These are phyloP conservation scores for Neogobius melanostomus DNA, from an alignment of 2,113 vertebrate genomes.

Conservation along the genomic window DNA sequence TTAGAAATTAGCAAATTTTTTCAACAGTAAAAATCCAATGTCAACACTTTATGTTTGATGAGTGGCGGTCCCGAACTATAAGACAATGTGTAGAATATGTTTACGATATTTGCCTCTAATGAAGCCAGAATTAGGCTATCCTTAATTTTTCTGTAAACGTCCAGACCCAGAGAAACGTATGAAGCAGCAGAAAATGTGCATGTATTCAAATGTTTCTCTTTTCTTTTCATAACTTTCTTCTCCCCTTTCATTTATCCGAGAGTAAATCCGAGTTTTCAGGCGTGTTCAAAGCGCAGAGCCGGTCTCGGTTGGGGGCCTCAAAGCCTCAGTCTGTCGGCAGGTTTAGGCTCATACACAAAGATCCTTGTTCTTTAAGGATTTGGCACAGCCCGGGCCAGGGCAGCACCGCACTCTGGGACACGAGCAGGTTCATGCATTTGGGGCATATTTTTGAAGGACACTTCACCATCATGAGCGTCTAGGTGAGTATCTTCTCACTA, in stretches of 20 bases:
- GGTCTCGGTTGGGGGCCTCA: slow-evolving; percentile 83
- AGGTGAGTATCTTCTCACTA: slow-evolving; percentile 63
- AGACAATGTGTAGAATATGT: not conserved
- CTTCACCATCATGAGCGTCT: slow-evolving; percentile 49
- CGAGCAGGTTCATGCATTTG: slow-evolving; percentile 47
- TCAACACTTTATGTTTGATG: too few species aligned
- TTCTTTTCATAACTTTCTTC: slow-evolving; percentile 60
- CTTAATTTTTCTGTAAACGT: slow-evolving; percentile 5
- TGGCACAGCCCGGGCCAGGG: slow-evolving; percentile 73
- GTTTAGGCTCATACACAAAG: slow-evolving; percentile 80
- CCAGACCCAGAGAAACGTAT: slow-evolving; percentile 22
- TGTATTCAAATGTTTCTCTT: slow-evolving; percentile 42
- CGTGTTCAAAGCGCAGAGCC: slow-evolving; percentile 79
- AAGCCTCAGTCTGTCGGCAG: slow-evolving; percentile 81
- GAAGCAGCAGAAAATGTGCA: slow-evolving; percentile 41
- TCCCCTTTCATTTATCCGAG: slow-evolving; percentile 64
- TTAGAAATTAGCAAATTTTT: too few species aligned
- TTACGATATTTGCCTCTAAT: not conserved
- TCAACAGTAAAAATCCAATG: too few species aligned
- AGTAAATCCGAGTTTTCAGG: slow-evolving; percentile 76
- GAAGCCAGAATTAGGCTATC: slow-evolving; percentile 7
- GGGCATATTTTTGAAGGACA: slow-evolving; percentile 56
- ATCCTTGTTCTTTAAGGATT: slow-evolving; percentile 81
- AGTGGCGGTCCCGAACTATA: too few species aligned
- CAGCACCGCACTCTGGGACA: slow-evolving; percentile 65